Base-by-base conservation (phyloP, 2,888 invertebrate species). In the Patella pellucida region DNA sequence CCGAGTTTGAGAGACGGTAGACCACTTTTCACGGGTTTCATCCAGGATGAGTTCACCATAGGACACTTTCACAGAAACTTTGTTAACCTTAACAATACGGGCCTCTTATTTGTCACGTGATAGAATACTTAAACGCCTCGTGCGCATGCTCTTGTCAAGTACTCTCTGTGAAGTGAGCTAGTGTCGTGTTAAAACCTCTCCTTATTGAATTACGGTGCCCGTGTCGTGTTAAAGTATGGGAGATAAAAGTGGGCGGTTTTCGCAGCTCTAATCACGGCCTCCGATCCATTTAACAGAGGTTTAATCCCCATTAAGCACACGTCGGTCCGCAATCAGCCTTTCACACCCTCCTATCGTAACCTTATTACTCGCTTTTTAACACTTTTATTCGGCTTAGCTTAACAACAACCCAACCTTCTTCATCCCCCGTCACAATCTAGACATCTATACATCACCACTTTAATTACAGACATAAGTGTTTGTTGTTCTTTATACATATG, bases 61-160 rank as follows among this genome's bases (percentile, higher is more conserved):
- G 23, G 62, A 62, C 19, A 62, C 62, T 62, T 56, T 62, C 23
- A 62, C 62, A 23, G 11, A 62, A 62, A 62, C 19, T 62, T 19
- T 62, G 62, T 62, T 62, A 62, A 62, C 23, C 62, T 62, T 19
- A 14, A 62, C 19, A 62, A 62, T 62, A 62, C 62, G 23, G 14
- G 19, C 62, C 62, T 62, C 62, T 62, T 62, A 23, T 11, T n/a
- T 23, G 23, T 62, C 62, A 62, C 62, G 62, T 62, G 62, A 62
- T 62, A 3, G 62, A 62, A 62, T 62, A 62, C 62, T 62, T 62
- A 62, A 62, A 23, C 19, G 19, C 23, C 19, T 23, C 62, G 23
- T 62, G 62, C 62, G 62, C 62, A 62, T 62, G 62, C 62, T 19
- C 62, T 11, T 23, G 41, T 41, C 41, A 41, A 41, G 41, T 41